Base-by-base conservation (phyloP, 2,113 vertebrate species). In the Irena cyanogastra region DNA sequence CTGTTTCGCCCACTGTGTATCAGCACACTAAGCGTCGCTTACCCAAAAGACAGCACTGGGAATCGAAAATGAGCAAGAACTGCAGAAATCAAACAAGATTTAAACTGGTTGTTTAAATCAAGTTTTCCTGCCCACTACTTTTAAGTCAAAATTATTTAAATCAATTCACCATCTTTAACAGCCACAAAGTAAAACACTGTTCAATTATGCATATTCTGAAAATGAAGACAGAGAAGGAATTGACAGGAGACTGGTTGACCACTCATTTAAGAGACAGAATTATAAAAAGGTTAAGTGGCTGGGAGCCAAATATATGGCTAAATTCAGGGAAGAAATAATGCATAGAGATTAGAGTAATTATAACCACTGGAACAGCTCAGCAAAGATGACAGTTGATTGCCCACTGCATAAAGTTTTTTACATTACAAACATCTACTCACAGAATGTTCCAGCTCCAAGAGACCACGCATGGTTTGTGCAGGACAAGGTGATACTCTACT, bases 151-250 rank as follows among this genome's bases (percentile, higher is more conserved):
- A 72, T 71, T 0, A 95, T 72, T 93, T 84, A 89, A 89, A 95
- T 93, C 72, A 95, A 95, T 89, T 91, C 77, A 68, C 31, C 1
- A 1, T 88, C 78, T 90, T 69, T 71, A 86, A 74, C 42, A 66
- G 70, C 71, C 1, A 0, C 30, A 13, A 93, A 96, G 94, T 94
- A 95, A 93, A 96, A 85, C 35, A 41, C 59, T 56, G 37, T 70
- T 93, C 87, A 94, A 95, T 96, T 94, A 97, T 86, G 92, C 82
- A 94, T 63, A 94, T 63, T 83, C 89, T 63, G 27, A 87, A 91
- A 95, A 91, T 22, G 13, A 94, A 93, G 89, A 93, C 17, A 3
- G 63, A 94, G 66, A 85, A 94, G 66, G 59, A 93, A 96, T 28
- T 86, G 90, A 95, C 91, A 93, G 63, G 63, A 94, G 54, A 93